A percentile compares a stretch with the other conserved stretches of the same genome.
Conservation (phyloP, 2,888 invertebrate genomes). For the Drosophila fungiperda region DNA sequence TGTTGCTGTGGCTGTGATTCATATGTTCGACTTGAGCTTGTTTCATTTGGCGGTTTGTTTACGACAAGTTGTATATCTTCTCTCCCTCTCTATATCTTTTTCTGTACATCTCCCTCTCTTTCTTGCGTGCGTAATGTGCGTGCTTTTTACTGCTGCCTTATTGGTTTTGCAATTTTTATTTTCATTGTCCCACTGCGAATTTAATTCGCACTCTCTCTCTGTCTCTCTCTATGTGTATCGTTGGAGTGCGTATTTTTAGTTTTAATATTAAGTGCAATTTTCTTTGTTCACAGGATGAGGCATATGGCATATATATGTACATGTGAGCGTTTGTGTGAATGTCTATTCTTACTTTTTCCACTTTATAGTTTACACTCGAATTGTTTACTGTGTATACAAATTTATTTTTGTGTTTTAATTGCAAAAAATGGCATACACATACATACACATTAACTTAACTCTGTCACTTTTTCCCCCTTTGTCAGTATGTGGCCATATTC, state of each 20-base stretch:
- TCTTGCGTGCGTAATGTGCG: constrained; percentile 24
- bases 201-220: constrained; percentile 39
- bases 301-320: constrained; percentile 24
- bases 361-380: constrained; percentile 68
- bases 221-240: background rate
- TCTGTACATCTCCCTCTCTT: constrained; percentile 17
- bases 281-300: constrained; percentile 40
- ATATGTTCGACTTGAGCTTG: constrained; percentile 70
- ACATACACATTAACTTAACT: background rate
- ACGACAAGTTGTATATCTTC: constrained; percentile 64
- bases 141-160: constrained; percentile 45
- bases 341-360: constrained; percentile 20
- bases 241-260: constrained; percentile 24
- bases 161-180: constrained; percentile 63
- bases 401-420: constrained; percentile 73
- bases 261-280: constrained; percentile 55
- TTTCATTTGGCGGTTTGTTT: constrained; percentile 74
- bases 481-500: constrained; percentile 35
- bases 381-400: constrained; percentile 63
- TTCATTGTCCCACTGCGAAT: constrained; percentile 64
- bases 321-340: background rate
- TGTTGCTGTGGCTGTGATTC: constrained; percentile 47
- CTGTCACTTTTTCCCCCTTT: background rate
- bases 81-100: constrained; percentile 20
- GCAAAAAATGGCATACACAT: constrained; percentile 45